These are phyloP conservation scores for Danio rerio DNA, from an alignment of 2,113 vertebrate genomes.

Conservation along the genomic window DNA sequence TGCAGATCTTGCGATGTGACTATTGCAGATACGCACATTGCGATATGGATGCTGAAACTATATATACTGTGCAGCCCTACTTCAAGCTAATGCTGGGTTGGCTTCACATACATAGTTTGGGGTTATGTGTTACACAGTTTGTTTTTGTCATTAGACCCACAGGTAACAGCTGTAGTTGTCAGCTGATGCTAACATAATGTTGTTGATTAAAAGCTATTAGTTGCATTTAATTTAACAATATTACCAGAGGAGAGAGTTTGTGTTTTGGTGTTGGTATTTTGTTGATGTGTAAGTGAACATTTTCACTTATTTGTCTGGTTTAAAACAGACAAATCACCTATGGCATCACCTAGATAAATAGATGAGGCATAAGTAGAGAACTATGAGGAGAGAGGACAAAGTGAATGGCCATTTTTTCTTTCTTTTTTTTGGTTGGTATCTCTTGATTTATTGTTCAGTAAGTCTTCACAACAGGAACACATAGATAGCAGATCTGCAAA, in stretches of 20 bases:
- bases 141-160: not conserved
- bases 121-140: not conserved
- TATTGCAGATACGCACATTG: too few relatives aligned
- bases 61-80: too few relatives aligned
- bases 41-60: too few relatives aligned
- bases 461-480: constrained; percentile 12
- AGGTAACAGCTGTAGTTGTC: not conserved
- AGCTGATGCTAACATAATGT: not conserved
- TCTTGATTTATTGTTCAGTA: constrained; percentile 9
- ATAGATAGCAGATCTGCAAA: constrained; percentile 10
- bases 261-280: not conserved
- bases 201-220: not conserved
- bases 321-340: too few relatives aligned
- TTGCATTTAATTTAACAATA: not conserved
- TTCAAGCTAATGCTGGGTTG: not conserved
- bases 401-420: not conserved
- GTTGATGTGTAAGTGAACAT: not conserved
- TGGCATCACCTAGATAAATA: not conserved
- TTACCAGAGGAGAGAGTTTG: not conserved
- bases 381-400: not conserved
- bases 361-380: not conserved
- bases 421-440: too few relatives aligned
- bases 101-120: not conserved
- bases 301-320: not conserved
- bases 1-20: too few relatives aligned